phyloP scores from a whole-genome alignment of 2,888 invertebrate genomes.

The Monochamus alternatus region DNA sequence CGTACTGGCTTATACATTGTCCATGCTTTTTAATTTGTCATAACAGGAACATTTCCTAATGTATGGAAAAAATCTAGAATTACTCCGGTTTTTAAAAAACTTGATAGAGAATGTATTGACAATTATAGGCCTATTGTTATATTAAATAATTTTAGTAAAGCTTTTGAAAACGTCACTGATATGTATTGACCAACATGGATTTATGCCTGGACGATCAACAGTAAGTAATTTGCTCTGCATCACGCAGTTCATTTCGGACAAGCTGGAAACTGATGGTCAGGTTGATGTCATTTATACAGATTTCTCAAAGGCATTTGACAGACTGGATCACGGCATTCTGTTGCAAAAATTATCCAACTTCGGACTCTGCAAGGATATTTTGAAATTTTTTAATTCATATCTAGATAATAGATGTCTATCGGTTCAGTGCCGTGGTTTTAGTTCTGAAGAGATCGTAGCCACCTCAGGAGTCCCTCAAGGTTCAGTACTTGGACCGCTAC shows the following conservation, averaged over 20 bases:
- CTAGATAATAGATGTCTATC: neutral
- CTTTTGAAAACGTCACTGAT: slow-evolving; percentile 2
- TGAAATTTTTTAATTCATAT: slow-evolving; percentile 4
- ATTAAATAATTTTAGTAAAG: neutral
- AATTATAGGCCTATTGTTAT: neutral
- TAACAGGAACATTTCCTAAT: neutral
- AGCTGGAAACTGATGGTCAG: neutral
- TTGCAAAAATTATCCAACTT: neutral
- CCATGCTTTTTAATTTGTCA: neutral
- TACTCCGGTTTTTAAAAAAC: neutral
- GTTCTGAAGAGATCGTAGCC: neutral
- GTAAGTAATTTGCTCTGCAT: neutral
- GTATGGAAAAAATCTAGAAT: neutral
- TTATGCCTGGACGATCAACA: neutral
- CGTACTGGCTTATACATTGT: neutral
- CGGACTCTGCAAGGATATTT: neutral
- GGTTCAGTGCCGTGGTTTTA: slow-evolving; percentile 11
- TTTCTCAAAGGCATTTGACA: slow-evolving; percentile 17
- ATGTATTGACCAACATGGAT: slow-evolving; percentile 2
- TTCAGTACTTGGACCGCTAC: slow-evolving; percentile 3
- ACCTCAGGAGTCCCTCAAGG: slow-evolving; percentile 19
- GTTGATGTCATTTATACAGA: slow-evolving; percentile 15
- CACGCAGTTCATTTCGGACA: neutral
- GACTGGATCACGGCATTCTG: slow-evolving; percentile 16
- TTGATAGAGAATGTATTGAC: neutral